Evolutionary conservation across 2,888 invertebrate genomes (phyloP), one percentile per base, ranked within the genome.

Genomic region (Griposia aprilina): DNA sequence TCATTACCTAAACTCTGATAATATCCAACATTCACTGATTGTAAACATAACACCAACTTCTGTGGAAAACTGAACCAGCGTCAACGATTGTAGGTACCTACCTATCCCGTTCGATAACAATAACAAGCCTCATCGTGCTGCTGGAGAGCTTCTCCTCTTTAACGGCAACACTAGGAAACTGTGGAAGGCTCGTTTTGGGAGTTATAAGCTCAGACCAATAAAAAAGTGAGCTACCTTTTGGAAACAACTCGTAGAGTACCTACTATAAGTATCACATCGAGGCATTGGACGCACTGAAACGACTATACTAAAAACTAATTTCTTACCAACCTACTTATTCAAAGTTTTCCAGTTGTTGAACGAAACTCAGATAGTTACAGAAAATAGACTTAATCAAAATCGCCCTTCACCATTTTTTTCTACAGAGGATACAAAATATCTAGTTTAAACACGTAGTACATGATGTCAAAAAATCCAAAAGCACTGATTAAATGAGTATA

Each of bases 1-100:
- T 86, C 82, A 62, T 74, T 81, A 60, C 17, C 41, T 48, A 48
- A 79, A 67, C 23, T 70, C 30, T 41, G 72, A 36, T 72, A 69
- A 59, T 45, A 67, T 57, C 36, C 41, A 55, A 48, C 23, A 74
- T 23, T 63, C 13, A 71, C 63, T 57, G 60, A 71, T 65, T 59
- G n/a, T 52, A 62, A 48, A 79, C 48, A 68, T 65, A 65, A 59
- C 36, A 67, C 13, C 15, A 36, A 67, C 17, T 83, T 78, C 52
- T 81, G 71, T 52, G 36, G 15, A 60, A 67, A 50, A 71, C 5
- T 70, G 15, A 82, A 66, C 26, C n/a, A 36, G 36, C 48, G 52
- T 50, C 48, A 57, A 74, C 15, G 20, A 26, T 36, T 20, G 59
- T 23, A 71, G 52, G n/a, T 81, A 41, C 41, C 2, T 41, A 41